Evolutionary conservation across 2,888 invertebrate genomes (phyloP), one percentile per base, ranked within the genome.

Genomic region (Bombylius major): DNA sequence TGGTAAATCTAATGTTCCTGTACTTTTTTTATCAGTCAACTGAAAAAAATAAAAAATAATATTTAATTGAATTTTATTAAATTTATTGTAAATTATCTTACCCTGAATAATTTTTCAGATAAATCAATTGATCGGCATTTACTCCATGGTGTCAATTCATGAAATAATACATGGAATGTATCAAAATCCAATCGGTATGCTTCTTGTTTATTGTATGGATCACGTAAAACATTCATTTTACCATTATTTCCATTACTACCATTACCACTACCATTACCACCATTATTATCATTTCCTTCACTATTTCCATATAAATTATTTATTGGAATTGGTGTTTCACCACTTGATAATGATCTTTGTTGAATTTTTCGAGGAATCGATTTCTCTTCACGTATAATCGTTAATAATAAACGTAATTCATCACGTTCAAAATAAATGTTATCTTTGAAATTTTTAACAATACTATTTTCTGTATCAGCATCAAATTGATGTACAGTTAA

Each of bases 401-500:
- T 64, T 39, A 74, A 65, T 49, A 74, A 59, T 62, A 68, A 61
- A 44, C 70, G 70, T 42, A 75, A 59, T 56, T 73, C 74, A 6
- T 66, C 67, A 6, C 60, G 60, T 4, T 66, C 64, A 53, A 73
- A 75, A 58, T 72, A 72, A 8, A 58, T 56, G 68, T 89, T 89
- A 51, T 80, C 78, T 49, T 81, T 77, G 57, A 97, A 83, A 65
- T 89, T 90, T 60, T 95, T 79, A n/a, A 97, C 79, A 5, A 96
- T 89, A 67, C 93, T 96, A 67, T 82, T 82, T 66, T 89, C 89
- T 34, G 86, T 82, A 58, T 88, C 91, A 69, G 96, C 92, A 70
- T 97, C 97, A 57, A 98, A 77, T 64, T 87, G 88, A 65, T 96
- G 88, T 42, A 99, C 95, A 0, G 98, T 97, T 62, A 86, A 80